A percentile compares a stretch with the other conserved stretches of the same genome.
phyloP scores from a whole-genome alignment of 1,140 invertebrate species.

The Leptestheria dahalacensis region DNA sequence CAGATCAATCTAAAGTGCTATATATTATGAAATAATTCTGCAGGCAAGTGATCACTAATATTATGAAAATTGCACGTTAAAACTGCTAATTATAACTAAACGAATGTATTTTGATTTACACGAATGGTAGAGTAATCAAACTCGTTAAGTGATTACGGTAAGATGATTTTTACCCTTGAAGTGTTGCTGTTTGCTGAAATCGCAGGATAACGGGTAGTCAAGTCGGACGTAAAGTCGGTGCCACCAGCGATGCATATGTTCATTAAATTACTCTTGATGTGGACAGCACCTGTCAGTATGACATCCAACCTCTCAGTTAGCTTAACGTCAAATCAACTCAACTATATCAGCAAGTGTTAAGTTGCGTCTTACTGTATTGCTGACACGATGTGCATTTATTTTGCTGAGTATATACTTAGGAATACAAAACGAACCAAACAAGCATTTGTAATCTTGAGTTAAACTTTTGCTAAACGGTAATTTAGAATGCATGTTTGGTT shows the following conservation, averaged over 20 bases:
- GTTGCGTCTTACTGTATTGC: no score
- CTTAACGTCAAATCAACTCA: neutral
- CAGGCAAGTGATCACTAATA: no score
- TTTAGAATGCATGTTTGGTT: no score
- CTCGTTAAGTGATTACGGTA: neutral
- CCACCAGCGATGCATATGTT: slow-evolving; percentile 11
- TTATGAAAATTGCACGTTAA: no score
- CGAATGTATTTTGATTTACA: no score
- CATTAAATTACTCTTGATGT: neutral
- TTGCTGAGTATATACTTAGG: no score
- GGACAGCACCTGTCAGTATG: neutral
- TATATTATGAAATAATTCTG: neutral
- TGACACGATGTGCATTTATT: no score
- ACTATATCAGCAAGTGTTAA: neutral
- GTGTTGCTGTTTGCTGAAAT: neutral
- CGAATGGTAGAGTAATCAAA: neutral
- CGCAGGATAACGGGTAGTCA: neutral
- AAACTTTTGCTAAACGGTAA: no score
- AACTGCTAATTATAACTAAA: no score
- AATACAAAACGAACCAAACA: no score
- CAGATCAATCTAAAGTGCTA: neutral
- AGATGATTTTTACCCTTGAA: neutral
- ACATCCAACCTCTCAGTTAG: neutral
- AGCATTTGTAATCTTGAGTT: no score
- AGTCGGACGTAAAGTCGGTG: slow-evolving; percentile 10